Evolutionary conservation across 2,113 vertebrate genomes (phyloP).

Genomic region (Phylloscopus trochilus): DNA sequence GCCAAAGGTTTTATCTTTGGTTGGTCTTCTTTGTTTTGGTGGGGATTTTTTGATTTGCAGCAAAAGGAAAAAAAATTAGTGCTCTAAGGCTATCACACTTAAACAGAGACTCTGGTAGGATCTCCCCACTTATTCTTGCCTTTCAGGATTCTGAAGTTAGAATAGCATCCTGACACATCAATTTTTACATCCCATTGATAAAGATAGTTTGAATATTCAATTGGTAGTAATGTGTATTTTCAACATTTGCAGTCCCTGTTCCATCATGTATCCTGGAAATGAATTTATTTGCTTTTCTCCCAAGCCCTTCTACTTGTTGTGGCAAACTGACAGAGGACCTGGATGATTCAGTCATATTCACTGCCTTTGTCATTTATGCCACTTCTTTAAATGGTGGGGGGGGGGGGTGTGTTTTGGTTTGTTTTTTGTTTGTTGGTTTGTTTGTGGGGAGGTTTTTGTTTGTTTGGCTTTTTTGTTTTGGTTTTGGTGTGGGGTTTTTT

Average conservation of each 20-base stretch:
- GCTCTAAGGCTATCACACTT: background rate
- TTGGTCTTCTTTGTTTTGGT: background rate
- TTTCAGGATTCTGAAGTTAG: background rate
- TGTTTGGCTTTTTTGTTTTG: too few species aligned
- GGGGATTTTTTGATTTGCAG: background rate
- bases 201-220: background rate
- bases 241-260: background rate
- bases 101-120: background rate
- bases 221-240: background rate
- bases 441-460: too few species aligned
- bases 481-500: too few species aligned
- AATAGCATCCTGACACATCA: background rate
- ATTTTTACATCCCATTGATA: background rate
- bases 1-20: accelerated
- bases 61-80: background rate
- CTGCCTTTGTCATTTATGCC: background rate
- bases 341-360: accelerated
- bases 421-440: too few species aligned
- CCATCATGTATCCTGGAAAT: background rate
- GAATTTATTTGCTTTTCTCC: background rate
- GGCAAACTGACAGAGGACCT: background rate
- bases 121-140: background rate
- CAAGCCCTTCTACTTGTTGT: background rate
- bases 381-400: background rate
- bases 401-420: too few species aligned